A percentile compares a stretch with the other conserved stretches of the same genome.
Evolutionary conservation across 1,140 invertebrate species (phyloP).

Genomic region (Macrosteles quadrilineatus): DNA sequence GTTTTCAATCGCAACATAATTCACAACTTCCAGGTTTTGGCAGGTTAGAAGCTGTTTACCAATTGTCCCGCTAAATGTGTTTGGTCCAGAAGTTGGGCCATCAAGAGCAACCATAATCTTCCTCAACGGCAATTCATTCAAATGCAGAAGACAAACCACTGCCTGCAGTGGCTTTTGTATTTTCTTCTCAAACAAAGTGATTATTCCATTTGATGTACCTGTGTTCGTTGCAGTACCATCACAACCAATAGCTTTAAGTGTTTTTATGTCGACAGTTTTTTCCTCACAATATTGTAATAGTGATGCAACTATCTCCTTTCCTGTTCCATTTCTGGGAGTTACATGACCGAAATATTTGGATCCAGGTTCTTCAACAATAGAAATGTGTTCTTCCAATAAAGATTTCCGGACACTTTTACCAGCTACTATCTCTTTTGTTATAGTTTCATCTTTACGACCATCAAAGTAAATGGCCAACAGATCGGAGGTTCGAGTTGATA

Average conservation of each 20-base stretch:
- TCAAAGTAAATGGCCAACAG: neutral
- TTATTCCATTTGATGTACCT: slow-evolving; percentile 23
- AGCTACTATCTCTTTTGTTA: neutral
- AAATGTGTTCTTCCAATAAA: neutral
- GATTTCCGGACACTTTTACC: neutral
- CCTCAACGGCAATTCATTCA: slow-evolving; percentile 43
- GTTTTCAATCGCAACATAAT: slow-evolving; percentile 37
- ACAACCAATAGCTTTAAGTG: slow-evolving; percentile 18
- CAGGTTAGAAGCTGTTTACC: slow-evolving; percentile 40
- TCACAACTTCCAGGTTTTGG: slow-evolving; percentile 35
- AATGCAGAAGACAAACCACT: slow-evolving; percentile 44
- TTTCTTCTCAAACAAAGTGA: slow-evolving; percentile 24
- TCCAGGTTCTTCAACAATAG: neutral
- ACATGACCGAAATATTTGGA: neutral
- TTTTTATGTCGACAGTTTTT: neutral
- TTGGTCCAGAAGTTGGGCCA: slow-evolving; percentile 42
- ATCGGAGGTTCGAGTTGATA: neutral
- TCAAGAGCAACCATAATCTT: slow-evolving; percentile 43
- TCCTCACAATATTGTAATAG: neutral
- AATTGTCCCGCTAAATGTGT: slow-evolving; percentile 40
- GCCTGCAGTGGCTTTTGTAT: slow-evolving; percentile 40
- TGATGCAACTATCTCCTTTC: neutral
- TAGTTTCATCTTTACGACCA: neutral
- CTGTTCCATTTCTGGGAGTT: neutral
- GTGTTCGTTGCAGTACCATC: slow-evolving; percentile 24